A percentile compares a stretch with the other conserved stretches of the same genome.
Evolutionary conservation across 1,140 invertebrate species (phyloP).

Genomic region (Ptiloglossa arizonensis): DNA sequence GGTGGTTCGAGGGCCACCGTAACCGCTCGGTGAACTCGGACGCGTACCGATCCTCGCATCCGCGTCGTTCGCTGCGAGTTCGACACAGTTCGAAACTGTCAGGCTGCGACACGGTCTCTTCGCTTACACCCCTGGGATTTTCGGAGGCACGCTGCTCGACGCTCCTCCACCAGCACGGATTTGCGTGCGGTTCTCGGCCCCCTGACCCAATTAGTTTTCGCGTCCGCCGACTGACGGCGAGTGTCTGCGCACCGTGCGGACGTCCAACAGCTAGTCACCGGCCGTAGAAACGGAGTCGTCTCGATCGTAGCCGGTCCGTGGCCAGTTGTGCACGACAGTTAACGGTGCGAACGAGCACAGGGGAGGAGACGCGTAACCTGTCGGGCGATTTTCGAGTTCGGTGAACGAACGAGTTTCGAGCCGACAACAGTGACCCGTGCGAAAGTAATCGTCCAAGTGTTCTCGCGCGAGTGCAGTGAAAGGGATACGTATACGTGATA

Average conservation of each 20-base stretch:
- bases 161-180: constrained; percentile 48
- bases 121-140: constrained; percentile 50
- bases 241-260: not conserved
- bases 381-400: not conserved
- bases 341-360: not conserved
- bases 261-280: constrained; percentile 7
- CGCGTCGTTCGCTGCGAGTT: not conserved
- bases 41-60: too few relatives aligned
- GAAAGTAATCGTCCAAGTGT: constrained; percentile 2
- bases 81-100: constrained; percentile 4
- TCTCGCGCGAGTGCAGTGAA: constrained; percentile 15
- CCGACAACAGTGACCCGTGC: not conserved
- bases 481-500: not conserved
- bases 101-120: not conserved
- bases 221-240: constrained; percentile 19
- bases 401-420: not conserved
- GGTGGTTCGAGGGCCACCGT: too few relatives aligned
- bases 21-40: too few relatives aligned
- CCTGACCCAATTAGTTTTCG: constrained; percentile 74
- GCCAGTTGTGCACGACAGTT: not conserved
- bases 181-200: constrained; percentile 61
- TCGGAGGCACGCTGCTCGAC: constrained; percentile 42
- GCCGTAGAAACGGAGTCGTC: not conserved
- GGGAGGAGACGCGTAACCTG: not conserved
- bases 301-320: too few relatives aligned